Base-by-base conservation (phyloP, 2,113 vertebrate species). In the Crocuta crocuta region DNA sequence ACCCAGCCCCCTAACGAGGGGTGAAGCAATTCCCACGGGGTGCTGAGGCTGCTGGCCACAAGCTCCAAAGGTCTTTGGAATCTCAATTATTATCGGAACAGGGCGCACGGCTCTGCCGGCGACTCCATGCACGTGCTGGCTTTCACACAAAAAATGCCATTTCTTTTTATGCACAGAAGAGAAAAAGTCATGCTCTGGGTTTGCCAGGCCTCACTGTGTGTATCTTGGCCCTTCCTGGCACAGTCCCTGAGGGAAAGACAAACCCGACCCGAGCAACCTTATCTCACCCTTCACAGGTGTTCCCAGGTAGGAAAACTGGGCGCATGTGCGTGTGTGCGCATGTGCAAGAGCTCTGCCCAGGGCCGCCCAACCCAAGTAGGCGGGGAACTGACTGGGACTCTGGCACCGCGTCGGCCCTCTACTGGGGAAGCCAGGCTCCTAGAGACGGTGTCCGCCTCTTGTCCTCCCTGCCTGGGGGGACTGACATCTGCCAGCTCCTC, bases 211-310 rank as follows among this genome's bases (percentile, higher is more conserved):
- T 45, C 7, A 19, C 28, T 0, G 1, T 43, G 85, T 68, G 88
- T 88, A 43, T 10, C 80, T 45, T 76, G 53, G 28, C n/a, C 65
- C 61, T 91, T 71, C 35, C 66, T 45, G 83, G 68, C 79, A 5
- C 1, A 1, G 35, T 86, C 81, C 61, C 35, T 23, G 1, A 10
- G 10, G 55, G 86, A 81, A 50, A 80, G 68, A 50, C 15, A 94
- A 87, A 86, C 33, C 12, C 10, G n/a, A 19, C 21, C 9, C 1
- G 23, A 55, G 61, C 26, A 43, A 43, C 33, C 94, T 92, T 61
- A 87, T 86, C 94, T 95, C 48, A 12, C 26, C 19, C 61, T 73
- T 53, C 93, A 39, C 61, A 35, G 89, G 92, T 80, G 89, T 26
- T 55, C 53, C 63, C 68, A n/a, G 63, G 24, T 26, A 16, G 12